These are phyloP conservation scores for Brachionus koreanus DNA, from an alignment of 1,140 invertebrate genomes.

Conservation along the genomic window DNA sequence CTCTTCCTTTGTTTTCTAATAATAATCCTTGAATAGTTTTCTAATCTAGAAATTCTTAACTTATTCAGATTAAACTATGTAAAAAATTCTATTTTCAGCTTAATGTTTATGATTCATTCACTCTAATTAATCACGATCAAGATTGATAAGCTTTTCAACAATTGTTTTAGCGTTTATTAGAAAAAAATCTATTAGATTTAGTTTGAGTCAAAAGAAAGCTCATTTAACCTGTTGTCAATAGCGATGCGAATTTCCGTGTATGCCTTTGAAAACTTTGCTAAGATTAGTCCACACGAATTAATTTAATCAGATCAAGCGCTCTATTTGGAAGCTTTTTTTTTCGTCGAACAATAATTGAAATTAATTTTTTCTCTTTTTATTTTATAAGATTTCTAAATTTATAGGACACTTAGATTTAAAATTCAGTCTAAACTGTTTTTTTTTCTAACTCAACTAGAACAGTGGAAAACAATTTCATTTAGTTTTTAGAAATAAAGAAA, in stretches of 20 bases:
- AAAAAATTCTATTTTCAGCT: neutral
- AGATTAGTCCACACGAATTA: neutral
- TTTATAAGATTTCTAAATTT: neutral
- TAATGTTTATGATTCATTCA: neutral
- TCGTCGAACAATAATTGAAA: no score
- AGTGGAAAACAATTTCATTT: no score
- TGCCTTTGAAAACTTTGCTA: neutral
- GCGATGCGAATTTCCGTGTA: neutral
- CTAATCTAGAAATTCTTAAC: neutral
- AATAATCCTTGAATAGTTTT: neutral
- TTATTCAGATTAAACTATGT: neutral
- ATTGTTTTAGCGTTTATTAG: neutral
- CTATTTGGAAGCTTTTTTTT: neutral
- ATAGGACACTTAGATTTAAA: neutral
- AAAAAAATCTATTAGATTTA: neutral
- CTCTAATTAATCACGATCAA: neutral
- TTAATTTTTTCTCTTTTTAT: neutral
- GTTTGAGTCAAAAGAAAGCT: neutral
- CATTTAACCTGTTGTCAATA: neutral
- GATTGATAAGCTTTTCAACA: neutral
- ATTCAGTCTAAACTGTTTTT: neutral
- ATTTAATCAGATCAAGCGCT: neutral
- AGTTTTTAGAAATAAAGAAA: neutral
- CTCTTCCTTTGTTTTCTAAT: neutral
- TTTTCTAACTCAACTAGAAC: neutral